These are phyloP conservation scores for Numenius phaeopus DNA, from an alignment of 2,797 vertebrate genomes.

Conservation along the genomic window DNA sequence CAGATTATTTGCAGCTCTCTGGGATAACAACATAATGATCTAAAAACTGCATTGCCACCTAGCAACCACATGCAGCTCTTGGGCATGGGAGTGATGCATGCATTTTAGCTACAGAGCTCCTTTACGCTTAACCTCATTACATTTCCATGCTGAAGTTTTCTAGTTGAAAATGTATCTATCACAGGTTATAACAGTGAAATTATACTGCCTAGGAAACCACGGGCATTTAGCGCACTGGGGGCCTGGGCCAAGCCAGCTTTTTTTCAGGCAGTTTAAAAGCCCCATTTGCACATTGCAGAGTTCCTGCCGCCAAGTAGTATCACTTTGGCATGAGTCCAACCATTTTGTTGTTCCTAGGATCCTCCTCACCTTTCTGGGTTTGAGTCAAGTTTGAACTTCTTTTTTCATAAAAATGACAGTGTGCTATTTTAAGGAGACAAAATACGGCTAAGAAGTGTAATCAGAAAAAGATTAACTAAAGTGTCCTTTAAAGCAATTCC, in stretches of 20 bases:
- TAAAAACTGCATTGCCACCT: not conserved
- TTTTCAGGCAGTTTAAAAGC: not conserved
- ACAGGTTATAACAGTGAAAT: not conserved
- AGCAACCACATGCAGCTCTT: not conserved
- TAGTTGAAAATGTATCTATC: not conserved
- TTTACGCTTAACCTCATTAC: not conserved
- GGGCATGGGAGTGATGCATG: not conserved
- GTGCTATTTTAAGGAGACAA: not conserved
- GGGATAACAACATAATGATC: not conserved
- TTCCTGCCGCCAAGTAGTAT: not conserved
- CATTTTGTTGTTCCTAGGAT: not conserved
- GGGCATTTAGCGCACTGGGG: not conserved
- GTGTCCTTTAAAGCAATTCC: not conserved
- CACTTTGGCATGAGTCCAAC: not conserved
- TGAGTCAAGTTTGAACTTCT: not conserved
- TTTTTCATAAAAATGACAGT: not conserved
- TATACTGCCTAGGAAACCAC: not conserved
- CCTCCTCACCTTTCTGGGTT: not conserved
- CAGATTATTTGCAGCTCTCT: not conserved
- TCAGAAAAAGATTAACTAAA: not conserved
- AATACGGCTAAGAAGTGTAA: not conserved
- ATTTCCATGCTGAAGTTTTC: not conserved
- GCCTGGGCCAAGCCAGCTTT: not conserved
- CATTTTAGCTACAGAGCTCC: not conserved
- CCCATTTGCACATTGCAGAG: not conserved